These are phyloP conservation scores for Ptilodon capucinus DNA, from an alignment of 2,888 invertebrate species.

Conservation along the genomic window DNA sequence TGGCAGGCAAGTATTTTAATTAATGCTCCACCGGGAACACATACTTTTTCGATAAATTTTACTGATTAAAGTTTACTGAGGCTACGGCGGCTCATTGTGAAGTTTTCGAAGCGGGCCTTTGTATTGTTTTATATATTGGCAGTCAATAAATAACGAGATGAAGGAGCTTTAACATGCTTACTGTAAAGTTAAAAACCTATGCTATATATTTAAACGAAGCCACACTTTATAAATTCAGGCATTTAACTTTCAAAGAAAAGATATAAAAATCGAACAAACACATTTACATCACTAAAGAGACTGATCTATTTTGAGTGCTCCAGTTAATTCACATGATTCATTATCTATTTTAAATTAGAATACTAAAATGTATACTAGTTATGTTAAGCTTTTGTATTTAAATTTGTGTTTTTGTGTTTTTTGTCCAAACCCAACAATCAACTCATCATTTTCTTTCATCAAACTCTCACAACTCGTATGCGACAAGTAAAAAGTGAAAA, in stretches of 20 bases:
- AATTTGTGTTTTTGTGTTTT: too few species aligned
- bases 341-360: too few species aligned
- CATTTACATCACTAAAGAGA: too few species aligned
- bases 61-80: constrained; percentile 53
- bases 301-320: too few species aligned
- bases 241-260: too few species aligned
- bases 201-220: background rate
- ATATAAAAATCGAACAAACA: too few species aligned
- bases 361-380: too few species aligned
- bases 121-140: background rate
- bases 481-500: constrained; percentile 18
- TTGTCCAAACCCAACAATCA: background rate
- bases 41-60: constrained; percentile 62
- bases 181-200: background rate
- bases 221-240: too few species aligned
- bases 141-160: background rate
- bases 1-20: constrained; percentile 69
- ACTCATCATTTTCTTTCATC: background rate
- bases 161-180: background rate
- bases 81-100: constrained; percentile 32
- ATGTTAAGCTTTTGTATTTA: too few species aligned
- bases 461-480: constrained; percentile 1
- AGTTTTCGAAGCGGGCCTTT: constrained; percentile 12
- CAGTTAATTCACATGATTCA: too few species aligned
- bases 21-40: constrained; percentile 60